Base-by-base conservation (phyloP, 2,113 vertebrate genomes). In the Gymnogyps californianus region DNA sequence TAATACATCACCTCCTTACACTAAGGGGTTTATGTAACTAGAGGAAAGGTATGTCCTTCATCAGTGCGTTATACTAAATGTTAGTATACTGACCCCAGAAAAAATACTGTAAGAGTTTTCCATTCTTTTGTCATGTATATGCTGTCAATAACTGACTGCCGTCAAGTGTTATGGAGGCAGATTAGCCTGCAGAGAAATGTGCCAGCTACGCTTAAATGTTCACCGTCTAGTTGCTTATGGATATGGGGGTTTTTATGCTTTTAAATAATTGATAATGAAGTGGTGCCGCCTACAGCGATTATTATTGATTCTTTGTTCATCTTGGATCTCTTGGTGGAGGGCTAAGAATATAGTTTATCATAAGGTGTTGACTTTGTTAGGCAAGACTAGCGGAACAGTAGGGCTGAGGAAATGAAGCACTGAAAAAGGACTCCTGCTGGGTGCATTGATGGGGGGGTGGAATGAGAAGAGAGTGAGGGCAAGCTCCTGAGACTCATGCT, bases 221-320 rank as follows among this genome's bases (percentile, higher is more conserved):
- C 75, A 18, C 59, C 5, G 0, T 85, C 72, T 58, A 69, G 71
- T 70, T 95, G 49, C 66, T 81, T 74, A 62, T 93, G 78, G 85
- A 81, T 85, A 42, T 40, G n/a, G 57, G 36, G 31, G 46, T 0
- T 32, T 26, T 91, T 91, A 6, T 80, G 85, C 85, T 92, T 94
- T 93, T 95, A 96, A 95, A 96, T 95, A 96, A 96, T 96, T 94
- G 62, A 93, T 88, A 85, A 80, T 36, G 59, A 89, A 95, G 87
- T 64, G 93, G 38, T 88, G 82, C 71, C 4, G 42, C 95, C 89
- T 94, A 11, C 51, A 66, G 59, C 31, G 6, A 10, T 67, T 49
- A 26, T 61, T 92, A 87, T 86, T 1, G 78, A 83, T 93, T 90
- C 75, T 66, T 91, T 65, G 61, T 91, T 93, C 91, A 31, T 89